Evolutionary conservation across 2,888 invertebrate genomes (phyloP).

Genomic region (Priocnemis perturbator): DNA sequence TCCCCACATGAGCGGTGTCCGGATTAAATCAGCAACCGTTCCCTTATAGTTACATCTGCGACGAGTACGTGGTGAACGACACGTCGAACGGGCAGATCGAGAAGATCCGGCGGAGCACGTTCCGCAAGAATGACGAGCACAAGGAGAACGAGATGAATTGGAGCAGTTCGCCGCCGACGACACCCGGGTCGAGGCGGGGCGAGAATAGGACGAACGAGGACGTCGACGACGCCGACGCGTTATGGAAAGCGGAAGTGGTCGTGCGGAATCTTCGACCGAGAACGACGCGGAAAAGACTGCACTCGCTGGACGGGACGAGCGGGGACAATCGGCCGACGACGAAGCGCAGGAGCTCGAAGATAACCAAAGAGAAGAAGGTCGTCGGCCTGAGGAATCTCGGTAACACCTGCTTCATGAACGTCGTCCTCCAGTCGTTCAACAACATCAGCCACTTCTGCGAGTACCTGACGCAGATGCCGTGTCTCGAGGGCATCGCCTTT

Average conservation of each 20-base stretch:
- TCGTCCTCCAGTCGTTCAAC: conserved; percentile 88
- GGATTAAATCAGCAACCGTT: no score
- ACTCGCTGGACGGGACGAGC: conserved; percentile 78
- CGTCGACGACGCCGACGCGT: conserved; percentile 71
- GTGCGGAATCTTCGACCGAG: conserved; percentile 79
- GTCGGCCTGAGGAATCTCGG: conserved; percentile 88
- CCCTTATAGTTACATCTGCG: conserved; percentile 83
- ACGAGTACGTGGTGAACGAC: conserved; percentile 87
- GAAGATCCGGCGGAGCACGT: conserved; percentile 76
- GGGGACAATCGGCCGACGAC: conserved; percentile 75
- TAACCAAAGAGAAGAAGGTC: conserved; percentile 80
- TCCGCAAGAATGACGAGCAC: conserved; percentile 65
- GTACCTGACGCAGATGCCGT: conserved; percentile 87
- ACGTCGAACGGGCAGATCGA: conserved; percentile 78
- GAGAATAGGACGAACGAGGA: conserved; percentile 61
- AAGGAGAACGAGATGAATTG: conserved; percentile 71
- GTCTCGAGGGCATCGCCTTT: conserved; percentile 78
- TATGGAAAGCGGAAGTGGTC: conserved; percentile 76
- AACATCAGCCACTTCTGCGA: conserved; percentile 90
- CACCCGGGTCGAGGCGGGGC: conserved; percentile 57
- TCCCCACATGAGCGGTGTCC: no score
- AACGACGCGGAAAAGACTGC: conserved; percentile 80
- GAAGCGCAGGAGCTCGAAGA: conserved; percentile 74
- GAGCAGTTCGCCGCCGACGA: conserved; percentile 66
- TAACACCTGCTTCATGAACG: conserved; percentile 92